A percentile compares a stretch with the other conserved stretches of the same genome.
Evolutionary conservation across 2,888 invertebrate species (phyloP).

Genomic region (Agapostemon virescens): DNA sequence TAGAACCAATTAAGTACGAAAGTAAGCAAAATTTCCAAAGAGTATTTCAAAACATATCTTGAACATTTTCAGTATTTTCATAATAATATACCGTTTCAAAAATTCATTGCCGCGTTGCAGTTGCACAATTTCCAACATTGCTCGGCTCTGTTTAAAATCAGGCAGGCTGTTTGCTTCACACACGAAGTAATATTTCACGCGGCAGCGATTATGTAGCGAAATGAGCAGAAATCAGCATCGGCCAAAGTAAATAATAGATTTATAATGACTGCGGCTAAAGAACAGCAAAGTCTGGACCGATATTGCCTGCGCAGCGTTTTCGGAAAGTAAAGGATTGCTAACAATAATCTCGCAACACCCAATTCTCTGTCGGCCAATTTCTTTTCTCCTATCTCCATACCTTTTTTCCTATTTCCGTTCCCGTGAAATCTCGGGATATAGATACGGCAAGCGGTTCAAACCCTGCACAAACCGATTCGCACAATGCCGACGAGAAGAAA

Average conservation of each 20-base stretch:
- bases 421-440: conserved; percentile 36
- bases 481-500: conserved; percentile 72
- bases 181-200: neutral
- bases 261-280: neutral
- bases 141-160: neutral
- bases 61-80: neutral
- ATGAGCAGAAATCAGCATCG: neutral
- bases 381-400: conserved; percentile 32
- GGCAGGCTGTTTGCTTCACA: neutral
- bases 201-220: neutral
- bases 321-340: conserved; percentile 33
- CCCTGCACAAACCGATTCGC: conserved; percentile 54
- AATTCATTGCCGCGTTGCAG: neutral
- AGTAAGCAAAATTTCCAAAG: neutral
- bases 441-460: conserved; percentile 45
- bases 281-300: conserved; percentile 49
- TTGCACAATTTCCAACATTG: neutral
- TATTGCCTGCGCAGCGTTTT: conserved; percentile 48
- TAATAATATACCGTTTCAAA: too few species aligned
- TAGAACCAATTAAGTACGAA: neutral
- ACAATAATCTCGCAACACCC: conserved; percentile 45
- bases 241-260: neutral
- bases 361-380: neutral
- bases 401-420: conserved; percentile 27
- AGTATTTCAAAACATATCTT: neutral